Evolutionary conservation across 2,888 invertebrate genomes (phyloP).

Genomic region (Cerceris ruficornis): DNA sequence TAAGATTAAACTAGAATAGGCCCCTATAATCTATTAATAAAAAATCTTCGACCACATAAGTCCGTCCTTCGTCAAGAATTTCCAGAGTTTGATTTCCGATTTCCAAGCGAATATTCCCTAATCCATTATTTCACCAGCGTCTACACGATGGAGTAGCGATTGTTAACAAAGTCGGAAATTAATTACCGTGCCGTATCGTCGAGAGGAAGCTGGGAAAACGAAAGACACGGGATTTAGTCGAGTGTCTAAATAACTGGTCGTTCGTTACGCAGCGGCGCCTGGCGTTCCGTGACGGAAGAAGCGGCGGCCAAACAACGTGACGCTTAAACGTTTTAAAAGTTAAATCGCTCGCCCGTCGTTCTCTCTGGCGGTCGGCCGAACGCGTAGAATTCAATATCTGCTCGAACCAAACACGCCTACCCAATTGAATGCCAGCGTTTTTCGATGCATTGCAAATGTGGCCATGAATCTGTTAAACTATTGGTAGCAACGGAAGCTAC

Average conservation of each 20-base stretch:
- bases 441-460: constrained; percentile 69
- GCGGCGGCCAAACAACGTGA: constrained; percentile 42
- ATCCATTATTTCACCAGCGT: too few relatives aligned
- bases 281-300: constrained; percentile 41
- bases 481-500: constrained; percentile 30
- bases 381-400: constrained; percentile 64
- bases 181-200: too few relatives aligned
- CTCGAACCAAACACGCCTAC: constrained; percentile 44
- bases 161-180: too few relatives aligned
- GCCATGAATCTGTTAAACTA: constrained; percentile 66
- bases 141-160: too few relatives aligned
- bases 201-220: background rate
- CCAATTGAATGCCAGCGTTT: constrained; percentile 63
- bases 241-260: constrained; percentile 33
- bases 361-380: constrained; percentile 10
- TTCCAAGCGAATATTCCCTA: too few relatives aligned
- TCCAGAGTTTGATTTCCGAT: too few relatives aligned
- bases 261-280: constrained; percentile 45
- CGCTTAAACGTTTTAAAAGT: constrained; percentile 67
- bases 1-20: too few relatives aligned
- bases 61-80: too few relatives aligned
- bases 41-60: too few relatives aligned
- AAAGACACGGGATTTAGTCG: constrained; percentile 9
- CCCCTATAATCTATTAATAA: too few relatives aligned
- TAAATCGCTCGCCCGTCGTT: constrained; percentile 51